Conservation (phyloP, 2,888 invertebrate genomes). For the Dusona sp. region DNA sequence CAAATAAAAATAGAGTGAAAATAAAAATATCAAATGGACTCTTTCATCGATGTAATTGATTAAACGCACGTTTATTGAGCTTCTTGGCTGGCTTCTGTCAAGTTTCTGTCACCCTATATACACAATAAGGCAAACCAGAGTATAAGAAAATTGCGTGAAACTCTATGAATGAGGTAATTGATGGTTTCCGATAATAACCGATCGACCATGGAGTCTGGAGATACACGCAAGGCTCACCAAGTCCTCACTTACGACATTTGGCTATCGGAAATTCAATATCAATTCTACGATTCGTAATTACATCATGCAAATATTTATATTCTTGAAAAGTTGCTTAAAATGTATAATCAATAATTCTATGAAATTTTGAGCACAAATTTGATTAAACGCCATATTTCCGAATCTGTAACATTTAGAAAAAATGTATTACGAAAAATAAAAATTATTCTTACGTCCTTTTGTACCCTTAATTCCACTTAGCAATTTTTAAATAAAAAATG, state of each 20-base stretch:
- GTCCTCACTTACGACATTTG: neutral
- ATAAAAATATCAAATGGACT: neutral
- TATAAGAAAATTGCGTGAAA: constrained; percentile 39
- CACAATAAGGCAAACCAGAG: neutral
- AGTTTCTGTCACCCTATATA: neutral
- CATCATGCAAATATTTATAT: neutral
- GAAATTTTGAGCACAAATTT: no score
- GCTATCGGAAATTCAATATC: neutral
- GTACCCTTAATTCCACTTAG: no score
- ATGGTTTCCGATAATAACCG: constrained; percentile 44
- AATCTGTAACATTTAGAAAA: no score
- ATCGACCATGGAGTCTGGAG: constrained; percentile 47
- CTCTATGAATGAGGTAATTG: constrained; percentile 56
- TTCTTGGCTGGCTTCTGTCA: neutral
- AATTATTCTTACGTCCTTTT: no score
- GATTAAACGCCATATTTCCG: no score
- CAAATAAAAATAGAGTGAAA: neutral
- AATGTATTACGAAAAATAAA: no score
- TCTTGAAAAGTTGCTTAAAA: neutral
- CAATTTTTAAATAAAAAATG: no score
- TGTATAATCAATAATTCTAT: neutral
- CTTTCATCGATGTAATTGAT: neutral
- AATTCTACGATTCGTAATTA: neutral
- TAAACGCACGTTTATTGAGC: neutral
- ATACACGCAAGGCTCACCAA: constrained; percentile 38